A percentile compares a stretch with the other conserved stretches of the same genome.
phyloP scores from a whole-genome alignment of 1,140 invertebrate species.

The Leptoteleia sp. region DNA sequence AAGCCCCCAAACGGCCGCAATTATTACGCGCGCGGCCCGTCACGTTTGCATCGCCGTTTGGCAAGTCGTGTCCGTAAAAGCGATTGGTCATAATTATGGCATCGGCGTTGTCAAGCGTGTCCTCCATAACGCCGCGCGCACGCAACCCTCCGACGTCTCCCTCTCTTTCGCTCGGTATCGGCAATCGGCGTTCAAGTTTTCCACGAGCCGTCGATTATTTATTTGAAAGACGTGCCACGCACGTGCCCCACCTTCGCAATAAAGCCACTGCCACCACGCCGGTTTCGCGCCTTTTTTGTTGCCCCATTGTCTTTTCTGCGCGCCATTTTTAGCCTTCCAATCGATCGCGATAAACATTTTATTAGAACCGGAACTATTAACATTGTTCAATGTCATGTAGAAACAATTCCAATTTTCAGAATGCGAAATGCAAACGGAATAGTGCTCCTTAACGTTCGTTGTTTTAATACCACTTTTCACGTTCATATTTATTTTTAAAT shows the following conservation, averaged over 20 bases:
- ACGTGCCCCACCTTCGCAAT: slow-evolving; percentile 73
- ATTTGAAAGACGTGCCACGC: slow-evolving; percentile 71
- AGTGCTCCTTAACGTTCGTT: no score
- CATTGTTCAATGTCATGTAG: slow-evolving; percentile 20
- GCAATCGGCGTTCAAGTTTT: slow-evolving; percentile 28
- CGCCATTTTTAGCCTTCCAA: slow-evolving; percentile 67
- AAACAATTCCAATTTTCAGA: neutral
- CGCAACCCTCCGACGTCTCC: slow-evolving; percentile 38
- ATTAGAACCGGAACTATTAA: slow-evolving; percentile 58
- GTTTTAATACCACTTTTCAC: no score
- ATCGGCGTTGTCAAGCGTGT: slow-evolving; percentile 67
- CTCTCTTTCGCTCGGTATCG: slow-evolving; percentile 20
- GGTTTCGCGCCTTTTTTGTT: slow-evolving; percentile 73
- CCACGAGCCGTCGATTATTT: slow-evolving; percentile 65
- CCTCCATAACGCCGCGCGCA: slow-evolving; percentile 61
- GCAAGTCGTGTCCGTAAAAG: slow-evolving; percentile 50
- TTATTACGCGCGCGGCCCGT: slow-evolving; percentile 45
- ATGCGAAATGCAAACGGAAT: neutral
- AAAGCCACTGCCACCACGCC: slow-evolving; percentile 21
- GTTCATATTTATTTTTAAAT: no score
- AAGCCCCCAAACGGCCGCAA: slow-evolving; percentile 27
- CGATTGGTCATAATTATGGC: slow-evolving; percentile 70
- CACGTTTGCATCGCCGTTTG: slow-evolving; percentile 52
- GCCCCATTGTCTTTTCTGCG: slow-evolving; percentile 68
- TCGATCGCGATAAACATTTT: slow-evolving; percentile 47